Conservation (phyloP, 1,140 invertebrate species). For the Euura saliciscinereae region DNA sequence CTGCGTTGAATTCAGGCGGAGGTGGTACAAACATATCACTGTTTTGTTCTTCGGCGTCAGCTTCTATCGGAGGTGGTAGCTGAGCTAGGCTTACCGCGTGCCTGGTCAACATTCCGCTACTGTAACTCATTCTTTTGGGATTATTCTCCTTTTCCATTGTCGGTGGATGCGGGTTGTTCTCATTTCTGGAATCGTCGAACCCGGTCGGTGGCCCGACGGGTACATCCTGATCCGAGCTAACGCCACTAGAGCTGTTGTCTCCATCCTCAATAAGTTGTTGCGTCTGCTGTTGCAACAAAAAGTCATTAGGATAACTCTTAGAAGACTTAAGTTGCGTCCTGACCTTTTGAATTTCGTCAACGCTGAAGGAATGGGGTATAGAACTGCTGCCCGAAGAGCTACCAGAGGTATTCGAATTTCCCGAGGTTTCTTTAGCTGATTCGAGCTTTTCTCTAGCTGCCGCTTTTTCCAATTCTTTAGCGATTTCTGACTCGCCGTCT, state of each 20-base stretch:
- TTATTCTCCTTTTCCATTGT: conserved; percentile 45
- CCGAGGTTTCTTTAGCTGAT: conserved; percentile 53
- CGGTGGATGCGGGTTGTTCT: conserved; percentile 39
- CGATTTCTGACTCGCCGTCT: conserved; percentile 61
- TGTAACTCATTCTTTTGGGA: conserved; percentile 45
- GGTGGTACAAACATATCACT: conserved; percentile 74
- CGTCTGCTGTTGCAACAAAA: conserved; percentile 65
- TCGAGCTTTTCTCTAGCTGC: conserved; percentile 54
- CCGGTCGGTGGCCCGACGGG: conserved; percentile 55
- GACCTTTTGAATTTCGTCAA: conserved; percentile 87
- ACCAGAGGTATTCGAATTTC: conserved; percentile 55
- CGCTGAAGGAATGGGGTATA: conserved; percentile 82
- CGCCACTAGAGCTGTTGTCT: conserved; percentile 85
- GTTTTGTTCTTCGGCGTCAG: conserved; percentile 70
- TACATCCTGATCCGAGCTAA: conserved; percentile 84
- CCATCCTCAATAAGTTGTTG: conserved; percentile 72
- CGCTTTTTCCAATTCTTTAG: conserved; percentile 56
- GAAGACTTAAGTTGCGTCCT: conserved; percentile 82
- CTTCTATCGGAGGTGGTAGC: conserved; percentile 81
- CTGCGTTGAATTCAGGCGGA: conserved; percentile 77
- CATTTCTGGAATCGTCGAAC: conserved; percentile 52
- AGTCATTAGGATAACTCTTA: conserved; percentile 83
- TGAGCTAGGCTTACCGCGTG: conserved; percentile 79
- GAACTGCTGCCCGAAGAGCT: conserved; percentile 73
- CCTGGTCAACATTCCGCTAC: conserved; percentile 64